phyloP scores from a whole-genome alignment of 2,888 invertebrate genomes.

The Mythimna pallens region DNA sequence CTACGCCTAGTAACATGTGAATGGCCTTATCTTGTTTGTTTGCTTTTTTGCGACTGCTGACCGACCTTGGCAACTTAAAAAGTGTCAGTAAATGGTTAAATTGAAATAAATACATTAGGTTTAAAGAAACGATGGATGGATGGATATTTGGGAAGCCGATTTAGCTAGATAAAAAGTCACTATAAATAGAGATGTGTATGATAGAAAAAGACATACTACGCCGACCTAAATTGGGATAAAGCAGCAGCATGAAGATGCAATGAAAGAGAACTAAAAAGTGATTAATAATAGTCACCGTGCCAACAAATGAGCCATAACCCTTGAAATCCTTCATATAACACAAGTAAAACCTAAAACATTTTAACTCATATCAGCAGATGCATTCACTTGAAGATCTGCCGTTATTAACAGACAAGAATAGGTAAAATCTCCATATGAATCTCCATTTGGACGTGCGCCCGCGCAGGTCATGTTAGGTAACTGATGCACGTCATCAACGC shows the following conservation, averaged over 20 bases:
- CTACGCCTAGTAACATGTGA: too few species aligned
- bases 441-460: slow-evolving; percentile 66
- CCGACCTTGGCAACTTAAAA: too few species aligned
- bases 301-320: slow-evolving; percentile 30
- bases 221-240: neutral
- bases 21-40: too few species aligned
- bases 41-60: too few species aligned
- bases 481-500: slow-evolving; percentile 64
- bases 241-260: neutral
- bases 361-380: slow-evolving; percentile 60
- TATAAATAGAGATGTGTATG: neutral
- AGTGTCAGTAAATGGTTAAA: too few species aligned
- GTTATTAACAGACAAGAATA: slow-evolving; percentile 64
- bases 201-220: neutral
- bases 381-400: slow-evolving; percentile 57
- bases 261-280: neutral
- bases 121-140: neutral
- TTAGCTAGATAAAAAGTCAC: neutral
- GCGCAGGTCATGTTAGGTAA: slow-evolving; percentile 61
- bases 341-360: slow-evolving; percentile 62
- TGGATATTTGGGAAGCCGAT: neutral
- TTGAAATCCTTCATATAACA: slow-evolving; percentile 51
- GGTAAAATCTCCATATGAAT: slow-evolving; percentile 66
- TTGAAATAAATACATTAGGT: too few species aligned
- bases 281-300: slow-evolving; percentile 46